These are phyloP conservation scores for Melinopterus prodromus DNA, from an alignment of 2,888 invertebrate species.

Conservation along the genomic window DNA sequence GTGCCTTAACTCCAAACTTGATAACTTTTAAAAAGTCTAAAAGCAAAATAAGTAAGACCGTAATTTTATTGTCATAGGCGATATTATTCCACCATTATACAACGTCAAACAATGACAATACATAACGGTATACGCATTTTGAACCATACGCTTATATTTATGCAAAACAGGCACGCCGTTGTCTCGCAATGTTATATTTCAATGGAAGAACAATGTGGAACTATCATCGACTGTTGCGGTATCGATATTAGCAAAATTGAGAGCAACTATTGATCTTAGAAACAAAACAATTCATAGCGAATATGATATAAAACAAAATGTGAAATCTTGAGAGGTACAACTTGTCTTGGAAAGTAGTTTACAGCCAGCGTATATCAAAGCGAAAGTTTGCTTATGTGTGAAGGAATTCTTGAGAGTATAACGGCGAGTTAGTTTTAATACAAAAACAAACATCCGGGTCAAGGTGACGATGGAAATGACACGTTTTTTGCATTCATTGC, in stretches of 20 bases:
- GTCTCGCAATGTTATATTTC: not conserved
- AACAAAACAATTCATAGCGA: not conserved
- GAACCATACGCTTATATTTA: not conserved
- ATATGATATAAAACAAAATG: not conserved
- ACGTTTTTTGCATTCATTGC: not conserved
- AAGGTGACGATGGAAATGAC: not conserved
- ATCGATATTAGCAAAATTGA: not conserved
- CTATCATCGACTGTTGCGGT: not conserved
- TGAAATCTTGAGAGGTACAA: not conserved
- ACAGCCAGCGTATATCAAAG: not conserved
- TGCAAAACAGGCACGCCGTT: not conserved
- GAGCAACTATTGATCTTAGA: not conserved
- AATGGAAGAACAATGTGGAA: not conserved
- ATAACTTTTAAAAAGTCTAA: too few relatives aligned
- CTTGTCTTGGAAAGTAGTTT: not conserved
- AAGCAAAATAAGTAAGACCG: not conserved
- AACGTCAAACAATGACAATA: not conserved
- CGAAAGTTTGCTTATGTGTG: not conserved
- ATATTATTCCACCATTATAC: not conserved
- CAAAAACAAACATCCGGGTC: not conserved
- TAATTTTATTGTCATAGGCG: not conserved
- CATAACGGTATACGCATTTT: not conserved
- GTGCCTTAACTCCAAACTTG: too few relatives aligned
- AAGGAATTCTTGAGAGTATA: not conserved
- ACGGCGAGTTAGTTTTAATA: not conserved